phyloP scores from a whole-genome alignment of 2,113 vertebrate genomes.

The Dromiciops gliroides region DNA sequence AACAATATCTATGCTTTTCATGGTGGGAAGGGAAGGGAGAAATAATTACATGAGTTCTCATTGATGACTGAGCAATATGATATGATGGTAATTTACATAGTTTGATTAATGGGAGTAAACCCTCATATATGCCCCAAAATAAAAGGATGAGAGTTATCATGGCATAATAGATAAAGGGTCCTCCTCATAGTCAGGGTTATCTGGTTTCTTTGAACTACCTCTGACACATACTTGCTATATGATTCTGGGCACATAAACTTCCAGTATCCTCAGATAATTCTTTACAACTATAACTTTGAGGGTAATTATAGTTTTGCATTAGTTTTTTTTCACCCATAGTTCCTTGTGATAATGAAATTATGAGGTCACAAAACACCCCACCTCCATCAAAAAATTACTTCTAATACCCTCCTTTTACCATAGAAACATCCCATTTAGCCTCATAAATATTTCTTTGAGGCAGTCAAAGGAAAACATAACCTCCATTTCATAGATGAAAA shows the following conservation, averaged over 20 bases:
- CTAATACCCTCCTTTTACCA: neutral
- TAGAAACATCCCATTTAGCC: conserved; percentile 10
- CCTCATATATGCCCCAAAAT: neutral
- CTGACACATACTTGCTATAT: neutral
- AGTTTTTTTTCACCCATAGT: neutral
- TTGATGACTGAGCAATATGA: neutral
- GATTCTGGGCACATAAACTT: neutral
- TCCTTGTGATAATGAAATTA: neutral
- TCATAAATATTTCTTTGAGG: neutral
- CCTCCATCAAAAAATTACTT: neutral
- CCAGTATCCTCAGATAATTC: neutral
- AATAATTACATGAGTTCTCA: neutral
- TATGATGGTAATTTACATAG: neutral
- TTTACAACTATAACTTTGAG: neutral
- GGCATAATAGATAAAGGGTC: neutral
- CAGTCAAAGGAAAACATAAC: neutral
- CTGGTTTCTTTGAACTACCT: neutral
- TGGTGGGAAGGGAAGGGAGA: neutral
- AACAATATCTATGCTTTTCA: neutral
- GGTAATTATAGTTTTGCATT: neutral
- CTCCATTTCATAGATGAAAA: conserved; percentile 16
- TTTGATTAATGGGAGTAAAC: neutral
- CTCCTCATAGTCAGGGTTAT: neutral
- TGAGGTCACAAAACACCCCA: neutral
- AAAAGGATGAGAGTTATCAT: neutral